Percentiles rank a stretch among this genome's conserved stretches.
These are phyloP conservation scores for Nymphicus hollandicus DNA, from an alignment of 2,113 vertebrate genomes.

Conservation along the genomic window DNA sequence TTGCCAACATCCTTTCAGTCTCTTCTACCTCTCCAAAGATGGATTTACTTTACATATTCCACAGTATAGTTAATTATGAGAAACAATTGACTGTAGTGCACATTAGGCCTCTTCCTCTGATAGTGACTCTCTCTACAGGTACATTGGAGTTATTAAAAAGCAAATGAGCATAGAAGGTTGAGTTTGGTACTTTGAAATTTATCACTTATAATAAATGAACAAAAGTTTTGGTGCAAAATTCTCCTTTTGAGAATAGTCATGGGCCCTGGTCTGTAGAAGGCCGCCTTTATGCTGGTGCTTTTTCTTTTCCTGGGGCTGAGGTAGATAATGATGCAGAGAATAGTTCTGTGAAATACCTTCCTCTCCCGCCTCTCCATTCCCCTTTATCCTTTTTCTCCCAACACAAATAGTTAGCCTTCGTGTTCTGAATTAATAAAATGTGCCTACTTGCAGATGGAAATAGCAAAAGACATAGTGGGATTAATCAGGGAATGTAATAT, in stretches of 20 bases:
- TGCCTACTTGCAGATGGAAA: neutral
- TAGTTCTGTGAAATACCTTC: neutral
- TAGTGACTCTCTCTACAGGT: neutral
- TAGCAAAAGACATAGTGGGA: neutral
- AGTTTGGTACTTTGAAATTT: neutral
- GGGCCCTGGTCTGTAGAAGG: neutral
- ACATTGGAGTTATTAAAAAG: neutral
- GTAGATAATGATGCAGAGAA: neutral
- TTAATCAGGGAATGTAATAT: neutral
- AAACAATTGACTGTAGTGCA: neutral
- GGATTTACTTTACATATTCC: neutral
- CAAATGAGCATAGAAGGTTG: neutral
- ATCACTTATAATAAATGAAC: neutral
- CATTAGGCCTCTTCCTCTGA: neutral
- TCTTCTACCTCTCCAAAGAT: neutral
- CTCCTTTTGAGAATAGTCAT: neutral
- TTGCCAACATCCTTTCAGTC: neutral
- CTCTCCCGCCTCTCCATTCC: neutral
- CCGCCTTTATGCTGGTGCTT: neutral
- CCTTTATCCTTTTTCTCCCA: neutral
- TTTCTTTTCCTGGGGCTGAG: neutral
- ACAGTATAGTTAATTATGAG: neutral
- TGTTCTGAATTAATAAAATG: neutral
- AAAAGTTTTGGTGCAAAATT: neutral
- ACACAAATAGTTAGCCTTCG: neutral